A percentile compares a stretch with the other conserved stretches of the same genome.
phyloP scores from a whole-genome alignment of 1,140 invertebrate genomes.

The Brachionus paranguensis region DNA sequence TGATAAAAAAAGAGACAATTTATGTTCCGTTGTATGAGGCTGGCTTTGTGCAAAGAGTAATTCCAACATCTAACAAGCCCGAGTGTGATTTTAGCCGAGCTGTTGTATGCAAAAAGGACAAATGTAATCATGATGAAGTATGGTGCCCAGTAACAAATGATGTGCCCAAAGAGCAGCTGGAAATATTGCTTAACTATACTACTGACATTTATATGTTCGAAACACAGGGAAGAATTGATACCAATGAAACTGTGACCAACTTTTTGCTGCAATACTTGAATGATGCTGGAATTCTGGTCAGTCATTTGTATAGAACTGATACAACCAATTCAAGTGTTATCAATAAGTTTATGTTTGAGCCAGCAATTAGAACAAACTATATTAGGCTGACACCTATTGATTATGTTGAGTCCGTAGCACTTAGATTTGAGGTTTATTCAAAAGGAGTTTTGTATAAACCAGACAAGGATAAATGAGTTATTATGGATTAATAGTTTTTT shows the following conservation, averaged over 20 bases:
- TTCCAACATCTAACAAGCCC: slow-evolving; percentile 12
- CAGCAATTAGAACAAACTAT: slow-evolving; percentile 34
- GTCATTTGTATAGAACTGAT: slow-evolving; percentile 20
- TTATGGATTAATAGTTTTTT: not conserved
- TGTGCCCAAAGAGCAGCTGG: slow-evolving; percentile 26
- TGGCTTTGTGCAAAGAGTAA: slow-evolving; percentile 33
- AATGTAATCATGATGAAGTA: not conserved
- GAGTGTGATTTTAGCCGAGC: slow-evolving; percentile 32
- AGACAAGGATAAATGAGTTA: not conserved
- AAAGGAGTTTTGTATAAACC: slow-evolving; percentile 38
- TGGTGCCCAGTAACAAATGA: slow-evolving; percentile 37
- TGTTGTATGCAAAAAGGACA: slow-evolving; percentile 24
- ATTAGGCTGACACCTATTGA: slow-evolving; percentile 25
- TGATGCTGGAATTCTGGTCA: slow-evolving; percentile 9
- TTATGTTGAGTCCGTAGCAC: slow-evolving; percentile 13
- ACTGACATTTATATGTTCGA: slow-evolving; percentile 37
- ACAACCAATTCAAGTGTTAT: not conserved
- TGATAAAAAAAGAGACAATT: slow-evolving; percentile 9
- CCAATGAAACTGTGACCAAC: slow-evolving; percentile 22
- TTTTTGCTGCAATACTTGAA: slow-evolving; percentile 37
- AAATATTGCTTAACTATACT: slow-evolving; percentile 36
- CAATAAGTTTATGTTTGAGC: slow-evolving; percentile 32
- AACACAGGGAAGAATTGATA: not conserved
- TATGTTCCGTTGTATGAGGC: slow-evolving; percentile 34
- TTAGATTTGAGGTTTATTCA: slow-evolving; percentile 32